phyloP scores from a whole-genome alignment of 2,113 vertebrate genomes.

The Gymnarchus niloticus region DNA sequence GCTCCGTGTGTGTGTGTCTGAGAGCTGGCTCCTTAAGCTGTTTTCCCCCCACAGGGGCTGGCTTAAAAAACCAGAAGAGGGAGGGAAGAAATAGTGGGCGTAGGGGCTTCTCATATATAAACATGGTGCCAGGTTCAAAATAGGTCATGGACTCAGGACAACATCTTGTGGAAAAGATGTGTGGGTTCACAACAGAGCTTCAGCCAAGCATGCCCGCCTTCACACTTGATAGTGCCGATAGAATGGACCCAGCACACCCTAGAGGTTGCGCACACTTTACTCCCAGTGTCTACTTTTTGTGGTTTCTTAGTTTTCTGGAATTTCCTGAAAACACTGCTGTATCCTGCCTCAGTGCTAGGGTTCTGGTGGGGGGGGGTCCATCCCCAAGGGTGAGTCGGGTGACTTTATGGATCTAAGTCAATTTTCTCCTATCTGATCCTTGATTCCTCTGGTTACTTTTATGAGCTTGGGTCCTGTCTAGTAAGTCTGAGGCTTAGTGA shows the following conservation, averaged over 20 bases:
- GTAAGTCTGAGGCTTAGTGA: neutral
- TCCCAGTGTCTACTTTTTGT: neutral
- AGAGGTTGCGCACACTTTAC: too few species aligned
- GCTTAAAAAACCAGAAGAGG: conserved; percentile 46
- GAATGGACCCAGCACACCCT: neutral
- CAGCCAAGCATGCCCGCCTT: neutral
- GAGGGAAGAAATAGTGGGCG: conserved; percentile 53
- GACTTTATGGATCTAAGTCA: neutral
- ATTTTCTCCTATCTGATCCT: neutral
- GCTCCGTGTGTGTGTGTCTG: conserved; percentile 17
- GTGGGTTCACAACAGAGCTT: neutral
- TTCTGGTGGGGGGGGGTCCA: neutral
- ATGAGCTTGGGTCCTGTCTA: neutral
- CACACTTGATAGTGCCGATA: neutral
- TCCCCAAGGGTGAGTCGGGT: neutral
- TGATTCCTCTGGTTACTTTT: neutral
- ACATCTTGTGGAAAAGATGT: neutral
- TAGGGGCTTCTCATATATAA: conserved; percentile 54
- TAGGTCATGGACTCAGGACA: conserved; percentile 37
- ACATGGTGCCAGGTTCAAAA: conserved; percentile 52
- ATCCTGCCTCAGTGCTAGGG: neutral
- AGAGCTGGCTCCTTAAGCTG: conserved; percentile 34
- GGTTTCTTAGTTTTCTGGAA: neutral
- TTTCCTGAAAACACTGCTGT: neutral
- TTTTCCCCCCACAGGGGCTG: conserved; percentile 47